Evolutionary conservation across 1,140 invertebrate species (phyloP).

Genomic region (Amphibalanus amphitrite): DNA sequence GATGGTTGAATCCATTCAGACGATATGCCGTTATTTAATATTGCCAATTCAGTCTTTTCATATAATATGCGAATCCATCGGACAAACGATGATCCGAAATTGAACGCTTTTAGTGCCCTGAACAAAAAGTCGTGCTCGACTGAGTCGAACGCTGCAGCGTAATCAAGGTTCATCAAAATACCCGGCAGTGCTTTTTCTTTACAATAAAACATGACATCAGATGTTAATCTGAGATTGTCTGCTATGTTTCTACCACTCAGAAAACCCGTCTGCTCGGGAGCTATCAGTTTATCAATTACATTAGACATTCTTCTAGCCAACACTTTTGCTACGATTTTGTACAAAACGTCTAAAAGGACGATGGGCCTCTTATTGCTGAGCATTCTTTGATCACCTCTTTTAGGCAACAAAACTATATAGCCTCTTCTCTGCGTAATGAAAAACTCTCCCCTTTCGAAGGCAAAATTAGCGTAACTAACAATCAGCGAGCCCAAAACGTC

Average conservation of each 20-base stretch:
- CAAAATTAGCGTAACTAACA: background rate
- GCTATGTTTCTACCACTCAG: background rate
- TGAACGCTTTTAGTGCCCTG: background rate
- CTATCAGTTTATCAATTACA: background rate
- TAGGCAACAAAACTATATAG: background rate
- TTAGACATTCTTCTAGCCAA: background rate
- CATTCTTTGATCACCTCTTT: background rate
- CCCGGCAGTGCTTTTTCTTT: background rate
- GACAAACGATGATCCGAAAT: background rate
- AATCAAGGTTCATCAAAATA: background rate
- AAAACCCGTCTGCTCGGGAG: background rate
- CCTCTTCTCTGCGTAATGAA: background rate
- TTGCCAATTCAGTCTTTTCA: background rate
- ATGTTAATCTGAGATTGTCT: background rate
- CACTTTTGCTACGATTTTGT: background rate
- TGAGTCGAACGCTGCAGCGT: background rate
- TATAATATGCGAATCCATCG: background rate
- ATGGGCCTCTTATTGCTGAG: background rate
- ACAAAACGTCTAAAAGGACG: background rate
- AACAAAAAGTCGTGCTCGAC: background rate
- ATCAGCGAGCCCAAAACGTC: background rate
- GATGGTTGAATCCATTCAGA: background rate
- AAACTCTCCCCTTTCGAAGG: background rate
- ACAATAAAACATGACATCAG: background rate
- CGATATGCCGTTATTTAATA: background rate